These are phyloP conservation scores for Drosophila algonquin DNA, from an alignment of 2,888 invertebrate genomes.

Conservation along the genomic window DNA sequence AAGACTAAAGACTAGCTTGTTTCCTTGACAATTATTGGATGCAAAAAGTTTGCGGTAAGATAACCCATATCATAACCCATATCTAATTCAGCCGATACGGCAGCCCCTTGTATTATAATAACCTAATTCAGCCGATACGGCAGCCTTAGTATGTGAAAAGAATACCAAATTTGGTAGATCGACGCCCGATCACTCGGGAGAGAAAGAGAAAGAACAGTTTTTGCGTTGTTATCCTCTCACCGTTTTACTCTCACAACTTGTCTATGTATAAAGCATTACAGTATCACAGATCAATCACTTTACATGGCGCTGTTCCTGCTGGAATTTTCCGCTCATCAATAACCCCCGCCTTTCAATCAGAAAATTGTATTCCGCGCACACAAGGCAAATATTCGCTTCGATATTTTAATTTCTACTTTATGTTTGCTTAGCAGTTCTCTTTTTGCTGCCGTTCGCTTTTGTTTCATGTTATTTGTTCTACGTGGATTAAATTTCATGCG, in stretches of 20 bases:
- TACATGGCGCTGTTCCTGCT: neutral
- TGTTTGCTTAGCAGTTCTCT: slow-evolving; percentile 34
- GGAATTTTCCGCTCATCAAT: neutral
- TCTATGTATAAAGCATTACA: too few species aligned
- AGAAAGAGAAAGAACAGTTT: too few species aligned
- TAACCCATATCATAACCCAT: too few species aligned
- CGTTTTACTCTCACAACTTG: too few species aligned
- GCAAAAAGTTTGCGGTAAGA: neutral
- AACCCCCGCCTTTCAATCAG: neutral
- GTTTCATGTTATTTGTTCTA: slow-evolving; percentile 35
- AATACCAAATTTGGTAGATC: too few species aligned
- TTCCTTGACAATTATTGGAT: neutral
- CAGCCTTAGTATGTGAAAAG: too few species aligned
- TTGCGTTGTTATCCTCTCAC: too few species aligned
- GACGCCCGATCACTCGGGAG: too few species aligned
- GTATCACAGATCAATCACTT: neutral
- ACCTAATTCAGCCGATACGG: too few species aligned
- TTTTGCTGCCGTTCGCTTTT: neutral
- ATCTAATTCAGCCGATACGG: too few species aligned
- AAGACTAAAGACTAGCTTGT: too few species aligned
- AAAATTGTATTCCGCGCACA: slow-evolving; percentile 23
- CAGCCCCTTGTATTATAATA: too few species aligned
- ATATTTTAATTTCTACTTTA: slow-evolving; percentile 28
- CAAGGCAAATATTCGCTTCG: slow-evolving; percentile 37
- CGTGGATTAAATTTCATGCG: slow-evolving; percentile 41